Base-by-base conservation (phyloP, 2,888 invertebrate genomes). In the Resseliella maxima region DNA sequence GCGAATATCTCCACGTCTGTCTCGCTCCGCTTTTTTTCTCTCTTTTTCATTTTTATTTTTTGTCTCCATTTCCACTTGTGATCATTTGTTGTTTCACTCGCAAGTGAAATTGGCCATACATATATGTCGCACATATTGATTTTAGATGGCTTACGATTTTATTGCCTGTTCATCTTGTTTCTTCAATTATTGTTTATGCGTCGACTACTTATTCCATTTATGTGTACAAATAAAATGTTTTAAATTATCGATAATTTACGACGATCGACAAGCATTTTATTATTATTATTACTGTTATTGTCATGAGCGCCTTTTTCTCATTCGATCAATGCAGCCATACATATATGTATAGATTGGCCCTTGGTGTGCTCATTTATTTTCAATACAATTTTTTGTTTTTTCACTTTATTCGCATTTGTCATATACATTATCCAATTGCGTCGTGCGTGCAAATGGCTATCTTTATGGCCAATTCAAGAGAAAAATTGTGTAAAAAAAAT, bases 171-270 rank as follows among this genome's bases (percentile, higher is more conserved):
- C 38, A 83, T 38, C 83, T 36, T 83, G 83, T 83, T 83, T 38
- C 38, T 83, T 83, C 83, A 38, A 83, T 83, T 83, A 83, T 83
- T 83, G 83, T 83, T 83, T 83, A 83, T 83, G 83, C 83, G 83
- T 38, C 83, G 83, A 83, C 83, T 83, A 83, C 83, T 83, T 83
- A 83, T 83, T 83, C 83, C 83, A 83, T 83, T 83, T 83, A 83
- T 38, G 83, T 83, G 83, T 83, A 83, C 83, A 38, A 83, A 83
- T 83, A 83, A 83, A 83, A 83, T 83, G 83, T 83, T 83, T 83
- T 83, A 83, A 83, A 83, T 83, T 83, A 38, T 83, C 83, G 83
- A 83, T 83, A 83, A 83, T 83, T 83, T 83, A 83, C 83, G 38
- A 83, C 83, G 83, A 83, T 83, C 83, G 38, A 83, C 83, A 83